phyloP scores from a whole-genome alignment of 23 tunicate genomes.

The Halocynthia roretzi region DNA sequence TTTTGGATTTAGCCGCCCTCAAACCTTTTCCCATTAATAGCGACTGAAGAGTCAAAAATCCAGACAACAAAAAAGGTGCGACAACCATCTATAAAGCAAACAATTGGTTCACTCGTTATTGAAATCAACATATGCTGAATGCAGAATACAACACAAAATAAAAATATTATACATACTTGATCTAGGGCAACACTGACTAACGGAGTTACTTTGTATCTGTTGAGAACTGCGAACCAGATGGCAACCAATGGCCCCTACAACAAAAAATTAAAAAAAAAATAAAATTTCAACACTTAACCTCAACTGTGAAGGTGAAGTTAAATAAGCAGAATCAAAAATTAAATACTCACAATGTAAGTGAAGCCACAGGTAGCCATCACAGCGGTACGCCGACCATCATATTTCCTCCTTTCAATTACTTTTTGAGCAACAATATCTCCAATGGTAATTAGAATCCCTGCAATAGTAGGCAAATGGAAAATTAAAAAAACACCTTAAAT shows the following conservation, averaged over 20 bases:
- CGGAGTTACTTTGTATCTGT: slow-evolving; percentile 13
- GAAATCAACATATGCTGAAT: neutral
- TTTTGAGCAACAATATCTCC: slow-evolving; percentile 61
- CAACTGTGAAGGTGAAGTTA: neutral
- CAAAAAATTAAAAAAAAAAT: neutral
- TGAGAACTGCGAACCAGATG: slow-evolving; percentile 25
- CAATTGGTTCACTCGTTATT: neutral
- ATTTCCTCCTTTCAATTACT: slow-evolving; percentile 7
- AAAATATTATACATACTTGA: slow-evolving; percentile 16
- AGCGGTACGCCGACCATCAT: slow-evolving; percentile 34
- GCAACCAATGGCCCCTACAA: slow-evolving; percentile 37
- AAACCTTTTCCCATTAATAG: slow-evolving; percentile 29
- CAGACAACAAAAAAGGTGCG: slow-evolving; percentile 28
- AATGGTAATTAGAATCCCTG: slow-evolving; percentile 44
- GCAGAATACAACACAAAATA: neutral
- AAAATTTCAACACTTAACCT: neutral
- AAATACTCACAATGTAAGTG: slow-evolving; percentile 39
- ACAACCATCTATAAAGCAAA: slow-evolving; percentile 9
- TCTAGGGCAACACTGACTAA: slow-evolving; percentile 22
- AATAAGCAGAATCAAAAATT: neutral
- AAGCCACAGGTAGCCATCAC: slow-evolving; percentile 57
- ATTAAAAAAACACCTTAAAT: no score
- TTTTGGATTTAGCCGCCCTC: slow-evolving; percentile 23
- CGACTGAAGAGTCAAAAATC: slow-evolving; percentile 32
- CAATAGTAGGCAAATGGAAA: no score